Evolutionary conservation across 2,888 invertebrate species (phyloP).

Genomic region (Achlya flavicornis): DNA sequence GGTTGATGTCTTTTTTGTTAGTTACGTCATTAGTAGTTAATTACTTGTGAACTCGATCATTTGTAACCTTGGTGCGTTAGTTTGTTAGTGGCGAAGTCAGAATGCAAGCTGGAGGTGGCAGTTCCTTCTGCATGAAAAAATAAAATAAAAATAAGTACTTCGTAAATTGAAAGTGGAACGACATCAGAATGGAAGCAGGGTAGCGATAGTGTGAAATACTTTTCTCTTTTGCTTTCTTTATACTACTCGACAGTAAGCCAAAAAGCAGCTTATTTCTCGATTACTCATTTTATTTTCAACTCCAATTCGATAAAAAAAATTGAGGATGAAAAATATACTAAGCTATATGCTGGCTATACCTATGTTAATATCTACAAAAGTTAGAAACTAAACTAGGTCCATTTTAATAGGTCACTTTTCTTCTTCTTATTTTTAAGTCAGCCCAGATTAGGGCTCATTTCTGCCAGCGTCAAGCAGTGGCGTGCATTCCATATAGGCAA

Average conservation of each 20-base stretch:
- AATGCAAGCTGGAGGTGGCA: conserved; percentile 41
- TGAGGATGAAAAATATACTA: too few relatives aligned
- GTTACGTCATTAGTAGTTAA: conserved; percentile 77
- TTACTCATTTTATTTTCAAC: not conserved
- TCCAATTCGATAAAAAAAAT: too few relatives aligned
- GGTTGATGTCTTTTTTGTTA: conserved; percentile 76
- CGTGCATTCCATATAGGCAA: too few relatives aligned
- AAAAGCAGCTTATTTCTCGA: not conserved
- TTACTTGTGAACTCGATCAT: conserved; percentile 78
- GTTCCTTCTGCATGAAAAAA: conserved; percentile 29
- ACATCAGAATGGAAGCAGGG: not conserved
- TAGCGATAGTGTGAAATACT: not conserved
- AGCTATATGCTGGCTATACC: too few relatives aligned
- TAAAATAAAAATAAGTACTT: conserved; percentile 15
- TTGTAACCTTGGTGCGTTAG: conserved; percentile 58
- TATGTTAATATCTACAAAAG: too few relatives aligned
- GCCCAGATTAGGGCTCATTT: too few relatives aligned
- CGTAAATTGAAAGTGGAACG: conserved; percentile 4
- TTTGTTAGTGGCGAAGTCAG: conserved; percentile 36
- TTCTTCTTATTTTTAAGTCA: too few relatives aligned
- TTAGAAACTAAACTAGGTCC: too few relatives aligned
- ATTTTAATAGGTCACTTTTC: too few relatives aligned
- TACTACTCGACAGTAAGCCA: not conserved
- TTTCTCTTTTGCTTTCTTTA: not conserved
- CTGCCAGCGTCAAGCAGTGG: too few relatives aligned